Evolutionary conservation across 37 sponge, comb jelly and placozoan species (phyloP), one percentile per base, ranked within the genome.

Genomic region (Hormiphora californensis): DNA sequence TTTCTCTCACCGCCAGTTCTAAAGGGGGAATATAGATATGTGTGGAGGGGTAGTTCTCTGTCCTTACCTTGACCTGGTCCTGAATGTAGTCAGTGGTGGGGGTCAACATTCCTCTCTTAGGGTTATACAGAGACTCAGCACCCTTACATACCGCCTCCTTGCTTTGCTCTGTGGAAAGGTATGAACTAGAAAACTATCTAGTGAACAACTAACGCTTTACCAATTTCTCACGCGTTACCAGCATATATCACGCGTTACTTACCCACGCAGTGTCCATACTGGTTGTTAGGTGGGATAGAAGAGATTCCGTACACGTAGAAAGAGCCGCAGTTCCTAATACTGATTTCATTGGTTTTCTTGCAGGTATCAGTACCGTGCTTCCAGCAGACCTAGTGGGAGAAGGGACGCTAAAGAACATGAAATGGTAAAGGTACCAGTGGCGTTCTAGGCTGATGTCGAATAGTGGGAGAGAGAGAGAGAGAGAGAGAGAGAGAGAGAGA

Each of bases 251-350:
- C n/a, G n/a, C n/a, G n/a, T n/a, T n/a, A 17, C 51, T 46, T 15
- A 8, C 12, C 8, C 4, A 73, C 27, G 25, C 81, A 73, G 25
- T 73, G 81, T 36, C 81, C 81, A 30, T 73, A 73, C 23, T 73
- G 81, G 81, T 73, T 73, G 46, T 73, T 73, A 12, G 81, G 81
- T 1, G 81, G 81, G 7, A 46, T 43, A 23, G 40, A 21, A 3
- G 81, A 43, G 11, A 73, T 73, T 11, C 81, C 81, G 35, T 73
- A 73, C 46, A 73, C 81, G 46, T 73, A 73, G 81, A 28, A 73
- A 37, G 4, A 43, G 35, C 81, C 81, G 23, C 81, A 73, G 81
- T 73, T 73, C 46, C 43, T 73, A n/a, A 73, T 33, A 17, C 46
- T 43, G 32, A 73, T 73, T 15, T 40, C 44, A 46, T 73, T 73